Evolutionary conservation across 2,113 vertebrate species (phyloP).

Genomic region (Chunga burmeisteri): DNA sequence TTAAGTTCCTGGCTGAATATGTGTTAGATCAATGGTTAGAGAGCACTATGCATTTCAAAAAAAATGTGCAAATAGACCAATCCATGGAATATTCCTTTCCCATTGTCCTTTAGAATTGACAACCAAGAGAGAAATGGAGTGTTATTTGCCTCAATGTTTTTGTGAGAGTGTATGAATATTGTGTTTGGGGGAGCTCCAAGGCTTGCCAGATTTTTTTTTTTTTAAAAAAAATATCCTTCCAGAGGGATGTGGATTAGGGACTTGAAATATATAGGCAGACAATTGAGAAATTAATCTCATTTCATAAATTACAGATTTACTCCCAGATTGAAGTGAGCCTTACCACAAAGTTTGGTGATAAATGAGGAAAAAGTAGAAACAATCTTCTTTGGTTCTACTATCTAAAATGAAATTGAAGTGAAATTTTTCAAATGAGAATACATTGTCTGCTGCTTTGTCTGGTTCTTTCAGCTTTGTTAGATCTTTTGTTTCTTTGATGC

Average conservation of each 20-base stretch:
- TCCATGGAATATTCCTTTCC: neutral
- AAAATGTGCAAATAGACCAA: neutral
- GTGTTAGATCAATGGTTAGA: neutral
- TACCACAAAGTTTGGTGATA: neutral
- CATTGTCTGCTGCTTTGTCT: conserved; percentile 39
- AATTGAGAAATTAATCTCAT: conserved; percentile 8
- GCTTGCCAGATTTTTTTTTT: neutral
- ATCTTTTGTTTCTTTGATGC: conserved; percentile 78
- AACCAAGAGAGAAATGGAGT: neutral
- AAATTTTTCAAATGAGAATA: conserved; percentile 51
- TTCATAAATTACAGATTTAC: conserved; percentile 3
- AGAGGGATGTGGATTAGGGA: neutral
- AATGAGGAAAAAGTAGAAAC: neutral
- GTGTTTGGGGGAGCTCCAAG: neutral
- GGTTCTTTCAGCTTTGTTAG: conserved; percentile 63
- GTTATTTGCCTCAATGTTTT: accelerated
- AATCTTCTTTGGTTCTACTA: neutral
- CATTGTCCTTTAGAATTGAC: neutral
- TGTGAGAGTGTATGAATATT: neutral
- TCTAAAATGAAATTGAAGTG: conserved; percentile 30
- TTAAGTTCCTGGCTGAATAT: neutral
- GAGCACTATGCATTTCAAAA: neutral
- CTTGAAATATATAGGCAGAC: neutral
- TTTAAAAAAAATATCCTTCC: neutral
- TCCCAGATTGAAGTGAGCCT: neutral